phyloP scores from a whole-genome alignment of 2,797 vertebrate species.

The Lutjanus argentimaculatus region DNA sequence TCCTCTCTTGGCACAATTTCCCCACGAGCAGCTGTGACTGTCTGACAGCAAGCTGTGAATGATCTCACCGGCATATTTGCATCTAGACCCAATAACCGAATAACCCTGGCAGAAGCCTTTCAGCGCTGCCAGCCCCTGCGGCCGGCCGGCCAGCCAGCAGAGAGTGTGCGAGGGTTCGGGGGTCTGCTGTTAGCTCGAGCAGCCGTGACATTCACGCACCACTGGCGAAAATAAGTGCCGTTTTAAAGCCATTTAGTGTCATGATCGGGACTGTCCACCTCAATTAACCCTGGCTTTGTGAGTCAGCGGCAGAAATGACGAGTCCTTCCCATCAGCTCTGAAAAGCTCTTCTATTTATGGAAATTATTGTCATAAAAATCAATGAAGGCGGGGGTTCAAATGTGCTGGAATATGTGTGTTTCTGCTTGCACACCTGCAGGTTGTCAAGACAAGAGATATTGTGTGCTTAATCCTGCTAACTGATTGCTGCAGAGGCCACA shows the following conservation, averaged over 20 bases:
- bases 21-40: slow-evolving; percentile 57
- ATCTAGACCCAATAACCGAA: slow-evolving; percentile 63
- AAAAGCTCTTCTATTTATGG: slow-evolving; percentile 51
- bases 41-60: slow-evolving; percentile 69
- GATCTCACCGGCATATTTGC: slow-evolving; percentile 68
- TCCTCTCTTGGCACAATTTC: slow-evolving; percentile 29
- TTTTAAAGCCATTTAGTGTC: slow-evolving; percentile 74
- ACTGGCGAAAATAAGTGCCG: slow-evolving; percentile 62
- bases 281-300: slow-evolving; percentile 63
- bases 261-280: slow-evolving; percentile 67
- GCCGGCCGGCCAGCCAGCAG: not conserved
- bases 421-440: slow-evolving; percentile 20
- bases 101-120: slow-evolving; percentile 44
- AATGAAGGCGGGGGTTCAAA: slow-evolving; percentile 3
- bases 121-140: slow-evolving; percentile 10
- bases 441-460: slow-evolving; percentile 37
- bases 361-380: slow-evolving; percentile 48
- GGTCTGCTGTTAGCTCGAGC: slow-evolving; percentile 7
- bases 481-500: slow-evolving; percentile 10
- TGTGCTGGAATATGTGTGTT: not conserved
- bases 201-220: slow-evolving; percentile 75
- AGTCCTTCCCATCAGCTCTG: slow-evolving; percentile 19
- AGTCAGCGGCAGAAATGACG: slow-evolving; percentile 39
- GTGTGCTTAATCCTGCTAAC: slow-evolving; percentile 26
- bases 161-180: not conserved